Evolutionary conservation across 2,797 vertebrate species (phyloP).

Genomic region (Gadopsis bispinosus): DNA sequence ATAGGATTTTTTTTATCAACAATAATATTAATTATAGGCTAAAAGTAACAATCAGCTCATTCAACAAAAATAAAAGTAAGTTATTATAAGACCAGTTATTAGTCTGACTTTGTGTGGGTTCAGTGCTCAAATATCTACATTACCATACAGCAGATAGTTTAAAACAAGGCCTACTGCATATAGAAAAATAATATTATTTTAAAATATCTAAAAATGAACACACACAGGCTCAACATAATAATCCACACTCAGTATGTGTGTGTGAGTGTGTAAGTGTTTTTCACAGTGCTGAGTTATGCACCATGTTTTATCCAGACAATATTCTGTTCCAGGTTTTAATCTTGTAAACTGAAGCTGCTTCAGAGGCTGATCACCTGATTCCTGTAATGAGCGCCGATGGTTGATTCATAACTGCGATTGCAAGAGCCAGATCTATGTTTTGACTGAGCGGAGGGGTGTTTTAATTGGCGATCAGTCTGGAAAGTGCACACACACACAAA

Average conservation of each 20-base stretch:
- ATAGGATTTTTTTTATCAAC: neutral
- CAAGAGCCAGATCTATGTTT: conserved; percentile 55
- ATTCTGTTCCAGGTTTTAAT: conserved; percentile 43
- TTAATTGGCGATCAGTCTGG: conserved; percentile 60
- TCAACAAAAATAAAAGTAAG: neutral
- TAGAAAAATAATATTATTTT: neutral
- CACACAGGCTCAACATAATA: neutral
- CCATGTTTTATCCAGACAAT: conserved; percentile 15
- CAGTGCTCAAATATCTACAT: neutral
- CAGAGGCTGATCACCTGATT: conserved; percentile 49
- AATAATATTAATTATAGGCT: neutral
- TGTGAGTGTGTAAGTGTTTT: conserved; percentile 6
- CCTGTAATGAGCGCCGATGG: conserved; percentile 59
- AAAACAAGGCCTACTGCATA: neutral
- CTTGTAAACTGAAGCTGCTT: conserved; percentile 29
- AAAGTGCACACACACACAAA: conserved; percentile 38
- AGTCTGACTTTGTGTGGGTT: neutral
- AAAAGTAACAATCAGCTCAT: neutral
- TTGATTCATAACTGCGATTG: conserved; percentile 59
- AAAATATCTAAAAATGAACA: conserved; percentile 7
- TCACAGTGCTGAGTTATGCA: neutral
- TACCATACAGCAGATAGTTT: conserved; percentile 13
- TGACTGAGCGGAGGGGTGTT: conserved; percentile 54
- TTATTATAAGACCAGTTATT: neutral
- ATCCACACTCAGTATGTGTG: neutral